Evolutionary conservation across 2,113 vertebrate species (phyloP).

Genomic region (Scomber scombrus): DNA sequence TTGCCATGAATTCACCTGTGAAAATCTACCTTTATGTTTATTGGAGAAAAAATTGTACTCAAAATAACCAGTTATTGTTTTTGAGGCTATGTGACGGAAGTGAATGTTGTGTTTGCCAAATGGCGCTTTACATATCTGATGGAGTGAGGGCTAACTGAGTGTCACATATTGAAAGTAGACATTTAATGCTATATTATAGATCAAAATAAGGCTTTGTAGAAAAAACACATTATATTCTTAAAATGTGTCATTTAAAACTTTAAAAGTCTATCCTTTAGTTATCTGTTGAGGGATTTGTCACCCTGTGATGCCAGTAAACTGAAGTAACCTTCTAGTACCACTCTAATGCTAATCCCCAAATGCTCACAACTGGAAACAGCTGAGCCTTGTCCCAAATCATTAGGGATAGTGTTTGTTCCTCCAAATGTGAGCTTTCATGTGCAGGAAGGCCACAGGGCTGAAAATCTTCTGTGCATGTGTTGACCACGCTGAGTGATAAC

Average conservation of each 20-base stretch:
- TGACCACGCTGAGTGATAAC: constrained; percentile 11
- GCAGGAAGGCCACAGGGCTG: constrained; percentile 32
- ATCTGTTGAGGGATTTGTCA: neutral
- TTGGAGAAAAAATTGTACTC: neutral
- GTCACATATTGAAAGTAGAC: too few species aligned
- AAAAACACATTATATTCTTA: too few species aligned
- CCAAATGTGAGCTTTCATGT: neutral
- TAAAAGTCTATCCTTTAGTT: neutral
- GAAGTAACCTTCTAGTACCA: constrained; percentile 4
- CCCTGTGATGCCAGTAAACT: neutral
- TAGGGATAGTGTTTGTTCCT: constrained; percentile 42
- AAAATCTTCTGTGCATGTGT: constrained; percentile 34
- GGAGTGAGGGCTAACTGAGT: too few species aligned
- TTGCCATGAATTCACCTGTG: neutral
- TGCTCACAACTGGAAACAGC: constrained; percentile 31
- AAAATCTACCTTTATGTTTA: neutral
- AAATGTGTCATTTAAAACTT: too few species aligned
- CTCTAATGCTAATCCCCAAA: constrained; percentile 16
- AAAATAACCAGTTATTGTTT: neutral
- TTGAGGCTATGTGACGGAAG: neutral
- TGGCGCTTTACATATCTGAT: too few species aligned
- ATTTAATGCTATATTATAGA: too few species aligned
- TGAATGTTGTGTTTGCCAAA: too few species aligned
- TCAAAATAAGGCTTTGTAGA: too few species aligned
- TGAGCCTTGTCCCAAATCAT: constrained; percentile 55